A percentile compares a stretch with the other conserved stretches of the same genome.
Evolutionary conservation across 2,888 invertebrate species (phyloP).

Genomic region (Strigamia maritima): DNA sequence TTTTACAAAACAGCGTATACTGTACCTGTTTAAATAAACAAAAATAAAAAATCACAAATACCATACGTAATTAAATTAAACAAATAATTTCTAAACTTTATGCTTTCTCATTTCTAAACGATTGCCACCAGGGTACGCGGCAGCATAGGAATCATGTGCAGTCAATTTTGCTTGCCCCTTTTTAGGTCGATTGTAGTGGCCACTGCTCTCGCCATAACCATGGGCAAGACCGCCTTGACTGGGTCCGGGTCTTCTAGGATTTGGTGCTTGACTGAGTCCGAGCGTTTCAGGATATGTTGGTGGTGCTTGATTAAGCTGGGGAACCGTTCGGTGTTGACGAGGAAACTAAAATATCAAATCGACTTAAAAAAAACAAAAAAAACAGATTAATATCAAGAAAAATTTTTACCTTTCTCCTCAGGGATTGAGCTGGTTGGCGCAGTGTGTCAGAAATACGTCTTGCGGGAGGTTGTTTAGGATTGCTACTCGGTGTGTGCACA

Average conservation of each 20-base stretch:
- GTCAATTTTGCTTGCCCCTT: constrained; percentile 55
- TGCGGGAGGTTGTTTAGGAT: constrained; percentile 95
- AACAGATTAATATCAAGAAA: background rate
- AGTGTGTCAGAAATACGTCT: constrained; percentile 88
- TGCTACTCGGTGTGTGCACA: constrained; percentile 97
- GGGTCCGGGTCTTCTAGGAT: constrained; percentile 44
- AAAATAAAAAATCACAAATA: no score
- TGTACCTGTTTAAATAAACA: no score
- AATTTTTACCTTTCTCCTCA: constrained; percentile 73
- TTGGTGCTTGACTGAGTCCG: no score
- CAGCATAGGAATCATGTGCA: constrained; percentile 66
- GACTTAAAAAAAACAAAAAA: background rate
- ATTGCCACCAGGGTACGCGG: constrained; percentile 64
- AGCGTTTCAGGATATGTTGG: constrained; percentile 48
- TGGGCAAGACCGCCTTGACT: constrained; percentile 59
- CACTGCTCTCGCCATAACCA: constrained; percentile 68
- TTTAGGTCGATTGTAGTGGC: constrained; percentile 59
- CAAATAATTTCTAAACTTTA: constrained; percentile 40
- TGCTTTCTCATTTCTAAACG: constrained; percentile 71
- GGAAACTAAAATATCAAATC: constrained; percentile 42
- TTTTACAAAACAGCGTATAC: no score
- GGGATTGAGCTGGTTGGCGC: constrained; percentile 83
- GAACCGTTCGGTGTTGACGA: constrained; percentile 43
- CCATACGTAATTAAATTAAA: no score
- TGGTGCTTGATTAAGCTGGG: constrained; percentile 43